Evolutionary conservation across 2,888 invertebrate genomes (phyloP), one percentile per base, ranked within the genome.

Genomic region (Oscheius sp.): DNA sequence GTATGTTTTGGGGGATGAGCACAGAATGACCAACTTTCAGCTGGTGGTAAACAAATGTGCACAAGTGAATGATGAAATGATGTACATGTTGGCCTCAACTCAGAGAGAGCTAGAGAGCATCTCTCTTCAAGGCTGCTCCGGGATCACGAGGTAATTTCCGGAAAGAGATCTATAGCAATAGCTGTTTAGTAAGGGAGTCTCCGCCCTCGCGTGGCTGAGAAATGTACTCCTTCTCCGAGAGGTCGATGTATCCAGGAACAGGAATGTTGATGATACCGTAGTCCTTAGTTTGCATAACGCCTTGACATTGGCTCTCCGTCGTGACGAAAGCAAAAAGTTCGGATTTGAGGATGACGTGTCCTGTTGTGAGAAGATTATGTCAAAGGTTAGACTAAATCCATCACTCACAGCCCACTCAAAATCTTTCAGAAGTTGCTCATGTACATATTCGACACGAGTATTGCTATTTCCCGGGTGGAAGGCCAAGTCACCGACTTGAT

Each of bases 251-350:
- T 65, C 66, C 37, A 55, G 52, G 8, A 75, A 75, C 53, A 58
- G 70, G 33, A 70, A 65, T 20, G 69, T 75, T 8, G 65, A 75
- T 45, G 75, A 75, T 42, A 65, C 52, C n/a, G 73, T 69, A 12
- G 70, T 75, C n/a, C 12, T 69, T 6, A 52, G 63, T n/a, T 71
- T 75, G 8, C 73, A 75, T 37, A 75, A 75, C 45, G 75, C 75
- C 8, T 67, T 75, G 20, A 70, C 75, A 2, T 65, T 72, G 57
- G 65, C 69, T 17, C 20, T 55, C 37, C 57, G 55, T 15, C 53
- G 61, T 3, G 20, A 34, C 5, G 25, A 29, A n/a, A 37, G 48
- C 15, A 45, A 50, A 20, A 48, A 39, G 55, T 45, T 29, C 23
- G 53, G 53, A 17, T 50, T 27, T 10, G 23, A 46, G 12, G 66